Percentiles rank a stretch among this genome's conserved stretches.
Conservation (phyloP, 1,140 invertebrate genomes). For the Nebria ingens region DNA sequence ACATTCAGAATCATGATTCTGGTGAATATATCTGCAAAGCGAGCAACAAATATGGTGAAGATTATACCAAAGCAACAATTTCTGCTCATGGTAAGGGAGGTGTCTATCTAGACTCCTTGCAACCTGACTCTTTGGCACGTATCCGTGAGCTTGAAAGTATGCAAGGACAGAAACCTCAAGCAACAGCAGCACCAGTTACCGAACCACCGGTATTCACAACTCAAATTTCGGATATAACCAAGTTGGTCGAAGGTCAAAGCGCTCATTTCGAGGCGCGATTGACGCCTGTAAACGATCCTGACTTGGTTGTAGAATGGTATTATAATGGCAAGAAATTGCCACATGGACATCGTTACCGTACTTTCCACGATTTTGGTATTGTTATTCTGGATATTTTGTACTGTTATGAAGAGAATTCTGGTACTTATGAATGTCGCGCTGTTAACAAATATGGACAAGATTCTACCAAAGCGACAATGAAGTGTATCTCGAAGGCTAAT, state of each 20-base stretch:
- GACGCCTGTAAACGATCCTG: constrained; percentile 84
- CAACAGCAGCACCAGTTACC: constrained; percentile 51
- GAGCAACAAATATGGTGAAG: constrained; percentile 83
- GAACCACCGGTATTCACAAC: constrained; percentile 85
- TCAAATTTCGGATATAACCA: constrained; percentile 70
- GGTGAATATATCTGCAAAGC: constrained; percentile 88
- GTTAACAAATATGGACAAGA: constrained; percentile 87
- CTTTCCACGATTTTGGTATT: constrained; percentile 95
- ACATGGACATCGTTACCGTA: constrained; percentile 87
- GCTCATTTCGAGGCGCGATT: constrained; percentile 89
- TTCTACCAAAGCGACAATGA: constrained; percentile 71
- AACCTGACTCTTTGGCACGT: constrained; percentile 84
- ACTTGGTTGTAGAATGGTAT: constrained; percentile 89
- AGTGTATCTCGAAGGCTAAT: constrained; percentile 80
- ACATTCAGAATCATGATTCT: constrained; percentile 85
- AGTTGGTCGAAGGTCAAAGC: constrained; percentile 83
- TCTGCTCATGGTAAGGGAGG: constrained; percentile 75
- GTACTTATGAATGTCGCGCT: constrained; percentile 84
- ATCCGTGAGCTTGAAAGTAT: constrained; percentile 80
- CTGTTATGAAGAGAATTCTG: constrained; percentile 94
- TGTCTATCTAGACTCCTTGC: constrained; percentile 86
- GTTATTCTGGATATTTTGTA: constrained; percentile 94
- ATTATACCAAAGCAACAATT: constrained; percentile 72
- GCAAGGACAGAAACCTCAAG: constrained; percentile 48
- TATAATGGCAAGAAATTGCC: constrained; percentile 87